Conservation (phyloP, 2,888 invertebrate genomes). For the Isotomurus palustris region DNA sequence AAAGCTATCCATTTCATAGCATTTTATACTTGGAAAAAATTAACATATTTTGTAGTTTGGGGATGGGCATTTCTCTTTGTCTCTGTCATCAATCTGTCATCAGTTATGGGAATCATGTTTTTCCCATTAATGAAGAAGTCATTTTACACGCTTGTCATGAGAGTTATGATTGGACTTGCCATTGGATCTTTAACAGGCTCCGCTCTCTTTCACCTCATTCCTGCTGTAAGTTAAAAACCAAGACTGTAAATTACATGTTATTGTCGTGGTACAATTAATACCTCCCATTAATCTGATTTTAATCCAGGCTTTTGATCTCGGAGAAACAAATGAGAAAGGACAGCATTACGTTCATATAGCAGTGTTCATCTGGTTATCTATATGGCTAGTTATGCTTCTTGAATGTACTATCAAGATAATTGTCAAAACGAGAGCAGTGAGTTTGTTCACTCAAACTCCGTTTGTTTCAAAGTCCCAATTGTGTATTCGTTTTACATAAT, state of each 20-base stretch:
- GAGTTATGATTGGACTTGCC: constrained; percentile 56
- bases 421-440: constrained; percentile 47
- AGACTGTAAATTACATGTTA: too few species aligned
- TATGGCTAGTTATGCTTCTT: constrained; percentile 58
- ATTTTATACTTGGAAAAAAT: too few species aligned
- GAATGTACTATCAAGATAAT: constrained; percentile 57
- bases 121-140: constrained; percentile 57
- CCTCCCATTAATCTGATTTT: not conserved
- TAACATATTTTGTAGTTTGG: constrained; percentile 55
- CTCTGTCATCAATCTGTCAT: constrained; percentile 58
- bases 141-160: constrained; percentile 54
- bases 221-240: constrained; percentile 52
- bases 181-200: constrained; percentile 58
- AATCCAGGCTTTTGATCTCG: constrained; percentile 49
- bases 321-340: constrained; percentile 44
- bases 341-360: constrained; percentile 50
- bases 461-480: too few species aligned
- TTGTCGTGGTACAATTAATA: not conserved
- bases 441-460: too few species aligned
- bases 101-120: constrained; percentile 57
- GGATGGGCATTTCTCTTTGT: constrained; percentile 58
- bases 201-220: constrained; percentile 57
- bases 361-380: constrained; percentile 54
- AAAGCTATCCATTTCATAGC: too few species aligned
- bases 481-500: too few species aligned